Evolutionary conservation across 1,140 invertebrate genomes (phyloP).

Genomic region (Cydia amplana): DNA sequence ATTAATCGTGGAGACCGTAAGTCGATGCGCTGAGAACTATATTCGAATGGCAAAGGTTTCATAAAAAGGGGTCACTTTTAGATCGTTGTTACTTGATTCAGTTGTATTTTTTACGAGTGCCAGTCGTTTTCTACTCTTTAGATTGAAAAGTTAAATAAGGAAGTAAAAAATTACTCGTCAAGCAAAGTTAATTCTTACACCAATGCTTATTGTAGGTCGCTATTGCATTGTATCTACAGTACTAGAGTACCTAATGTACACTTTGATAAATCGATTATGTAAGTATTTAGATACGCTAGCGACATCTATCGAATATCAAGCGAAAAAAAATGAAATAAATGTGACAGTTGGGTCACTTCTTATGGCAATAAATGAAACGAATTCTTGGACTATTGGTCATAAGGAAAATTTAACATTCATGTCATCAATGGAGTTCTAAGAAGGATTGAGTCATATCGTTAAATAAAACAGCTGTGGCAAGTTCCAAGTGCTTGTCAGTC

Average conservation of each 20-base stretch:
- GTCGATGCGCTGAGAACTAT: neutral
- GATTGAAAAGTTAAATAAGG: neutral
- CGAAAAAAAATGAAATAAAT: neutral
- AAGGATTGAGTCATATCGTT: slow-evolving; percentile 24
- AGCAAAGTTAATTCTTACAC: neutral
- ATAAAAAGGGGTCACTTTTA: neutral
- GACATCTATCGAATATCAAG: neutral
- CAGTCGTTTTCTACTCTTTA: neutral
- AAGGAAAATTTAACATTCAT: slow-evolving; percentile 5
- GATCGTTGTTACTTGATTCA: neutral
- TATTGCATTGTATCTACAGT: neutral
- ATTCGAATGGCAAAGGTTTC: neutral
- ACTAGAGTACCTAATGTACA: too few relatives aligned
- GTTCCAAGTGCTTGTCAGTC: slow-evolving; percentile 21
- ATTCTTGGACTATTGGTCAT: slow-evolving; percentile 9
- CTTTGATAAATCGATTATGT: neutral
- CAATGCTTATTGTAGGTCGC: neutral
- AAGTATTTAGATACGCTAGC: neutral
- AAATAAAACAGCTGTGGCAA: slow-evolving; percentile 23
- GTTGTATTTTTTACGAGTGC: neutral
- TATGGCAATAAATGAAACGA: neutral
- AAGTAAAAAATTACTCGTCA: neutral
- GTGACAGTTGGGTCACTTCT: neutral
- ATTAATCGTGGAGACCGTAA: neutral
- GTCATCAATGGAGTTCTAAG: slow-evolving; percentile 16